Conservation (phyloP, 2,113 vertebrate genomes). For the Amblyornis subalaris region DNA sequence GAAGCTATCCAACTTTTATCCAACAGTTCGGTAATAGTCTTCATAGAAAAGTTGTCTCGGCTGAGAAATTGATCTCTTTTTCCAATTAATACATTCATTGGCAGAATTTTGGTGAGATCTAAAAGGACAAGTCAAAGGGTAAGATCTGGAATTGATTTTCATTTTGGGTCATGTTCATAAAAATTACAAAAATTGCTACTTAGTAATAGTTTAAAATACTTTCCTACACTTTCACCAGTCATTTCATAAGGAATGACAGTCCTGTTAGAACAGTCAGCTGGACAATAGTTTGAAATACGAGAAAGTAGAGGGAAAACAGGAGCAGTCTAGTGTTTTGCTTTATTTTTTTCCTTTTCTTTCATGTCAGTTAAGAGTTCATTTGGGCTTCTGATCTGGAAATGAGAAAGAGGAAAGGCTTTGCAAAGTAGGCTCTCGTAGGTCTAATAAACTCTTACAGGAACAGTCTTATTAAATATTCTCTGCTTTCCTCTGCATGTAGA, state of each 20-base stretch:
- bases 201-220: background rate
- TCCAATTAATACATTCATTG: background rate
- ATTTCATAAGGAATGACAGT: background rate
- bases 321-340: background rate
- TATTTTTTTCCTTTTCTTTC: background rate
- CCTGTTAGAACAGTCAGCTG: background rate
- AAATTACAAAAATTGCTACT: background rate
- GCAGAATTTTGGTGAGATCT: background rate
- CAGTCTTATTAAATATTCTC: background rate
- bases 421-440: background rate
- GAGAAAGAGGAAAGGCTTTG: background rate
- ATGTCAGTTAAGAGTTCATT: background rate
- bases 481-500: background rate
- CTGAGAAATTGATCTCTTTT: background rate
- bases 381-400: background rate
- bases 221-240: background rate
- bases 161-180: background rate
- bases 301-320: background rate
- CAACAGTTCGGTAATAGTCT: background rate
- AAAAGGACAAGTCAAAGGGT: background rate
- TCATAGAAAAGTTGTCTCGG: background rate
- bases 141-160: background rate
- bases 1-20: background rate
- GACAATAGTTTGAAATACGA: background rate
- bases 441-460: background rate